Evolutionary conservation across 2,797 vertebrate species (phyloP), one percentile per base, ranked within the genome.

Genomic region (Poecilia wingei): DNA sequence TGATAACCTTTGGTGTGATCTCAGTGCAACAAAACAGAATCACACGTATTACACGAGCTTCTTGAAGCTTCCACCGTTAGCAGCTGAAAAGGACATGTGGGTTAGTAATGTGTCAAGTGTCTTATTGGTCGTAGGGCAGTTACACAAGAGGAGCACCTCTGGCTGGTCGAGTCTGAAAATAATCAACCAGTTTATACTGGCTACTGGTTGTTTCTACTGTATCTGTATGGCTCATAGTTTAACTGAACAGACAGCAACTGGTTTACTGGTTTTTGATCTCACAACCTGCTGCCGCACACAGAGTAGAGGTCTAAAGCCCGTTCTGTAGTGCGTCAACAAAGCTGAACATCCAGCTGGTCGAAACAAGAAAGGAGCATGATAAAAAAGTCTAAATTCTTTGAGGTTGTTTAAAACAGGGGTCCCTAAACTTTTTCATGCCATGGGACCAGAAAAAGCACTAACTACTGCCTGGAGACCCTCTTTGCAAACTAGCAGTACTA

Each of bases 41-140:
- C 49, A 72, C 59, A 72, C 55, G 70, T 1, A 22, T 89, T 89
- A 83, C 69, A 89, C 84, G 88, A 86, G 78, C 68, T 80, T 43
- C 59, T 49, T 64, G 82, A 89, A 86, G 77, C 79, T 80, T 82
- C 70, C 59, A 61, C 75, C 72, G 72, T n/a, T 79, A 45, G 85
- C 10, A 84, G 55, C 51, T 74, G 69, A 31, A 73, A 80, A 74
- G 69, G 61, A 49, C 51, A 57, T 5, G 66, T 3, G 1, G 71
- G 79, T 78, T 31, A 73, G 78, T 5, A 22, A 75, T n/a, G 39
- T 14, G 41, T 14, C 74, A 75, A 49, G 7, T 28, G 53, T 76
- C 43, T 18, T 53, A 84, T 22, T 88, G 45, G 72, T 75, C 74
- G 68, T 69, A 78, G 82, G 20, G 39, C 36, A 49, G 12, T 3